Evolutionary conservation across 2,113 vertebrate species (phyloP).

Genomic region (Tautogolabrus adspersus): DNA sequence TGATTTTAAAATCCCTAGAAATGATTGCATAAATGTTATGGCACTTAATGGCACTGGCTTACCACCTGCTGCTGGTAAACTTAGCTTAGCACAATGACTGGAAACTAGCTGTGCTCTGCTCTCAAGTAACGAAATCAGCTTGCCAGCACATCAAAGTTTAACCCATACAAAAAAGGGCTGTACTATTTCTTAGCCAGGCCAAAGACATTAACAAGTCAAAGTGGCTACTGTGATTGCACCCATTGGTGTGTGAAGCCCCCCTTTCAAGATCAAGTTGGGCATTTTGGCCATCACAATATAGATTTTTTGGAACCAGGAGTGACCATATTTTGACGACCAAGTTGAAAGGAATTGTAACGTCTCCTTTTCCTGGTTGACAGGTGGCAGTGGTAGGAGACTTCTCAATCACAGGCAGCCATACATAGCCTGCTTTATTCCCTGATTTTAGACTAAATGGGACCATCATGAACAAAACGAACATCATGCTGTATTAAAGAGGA

Average conservation of each 20-base stretch:
- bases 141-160: conserved; percentile 3
- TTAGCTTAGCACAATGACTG: conserved; percentile 32
- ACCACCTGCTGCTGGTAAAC: conserved; percentile 8
- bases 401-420: not conserved
- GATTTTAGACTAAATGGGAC: too few relatives aligned
- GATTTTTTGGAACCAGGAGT: not conserved
- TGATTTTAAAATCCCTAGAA: not conserved
- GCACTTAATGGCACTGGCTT: not conserved
- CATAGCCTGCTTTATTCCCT: too few relatives aligned
- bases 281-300: too few relatives aligned
- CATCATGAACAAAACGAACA: too few relatives aligned
- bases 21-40: conserved; percentile 64
- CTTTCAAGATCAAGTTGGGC: too few relatives aligned
- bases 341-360: too few relatives aligned
- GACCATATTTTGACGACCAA: not conserved
- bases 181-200: too few relatives aligned
- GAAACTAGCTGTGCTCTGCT: conserved; percentile 1
- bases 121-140: not conserved
- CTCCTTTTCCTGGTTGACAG: not conserved
- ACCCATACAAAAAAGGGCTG: too few relatives aligned
- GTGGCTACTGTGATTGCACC: too few relatives aligned
- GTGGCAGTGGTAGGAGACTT: not conserved
- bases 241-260: too few relatives aligned
- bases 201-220: too few relatives aligned
- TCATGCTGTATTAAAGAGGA: not conserved